Base-by-base conservation (phyloP, 2,888 invertebrate species). In the Trypoxylon attenuatum region DNA sequence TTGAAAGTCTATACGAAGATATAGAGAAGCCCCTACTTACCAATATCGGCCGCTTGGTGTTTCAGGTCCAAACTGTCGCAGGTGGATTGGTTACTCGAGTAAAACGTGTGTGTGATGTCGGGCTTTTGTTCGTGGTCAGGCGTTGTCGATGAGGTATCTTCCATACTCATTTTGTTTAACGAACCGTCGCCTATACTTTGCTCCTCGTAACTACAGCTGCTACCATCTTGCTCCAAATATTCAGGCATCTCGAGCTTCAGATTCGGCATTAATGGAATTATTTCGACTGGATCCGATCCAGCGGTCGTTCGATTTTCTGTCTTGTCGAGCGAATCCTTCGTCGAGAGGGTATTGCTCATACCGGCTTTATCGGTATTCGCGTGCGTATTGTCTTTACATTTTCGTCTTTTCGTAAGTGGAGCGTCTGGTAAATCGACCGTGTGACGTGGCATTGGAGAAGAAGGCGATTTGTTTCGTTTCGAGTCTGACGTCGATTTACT, bases 181-280 rank as follows among this genome's bases (percentile, higher is more conserved):
- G 86, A 78, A 64, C 71, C 79, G 51, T 86, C 87, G 6, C 82
- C 84, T 45, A 81, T 71, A 68, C 81, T 84, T 66, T 86, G 87
- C 56, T 86, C 87, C 43, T 87, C 87, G 56, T 87, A 87, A 80
- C 87, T 87, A 82, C 87, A 87, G 79, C 87, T 87, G 72, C 87
- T 87, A 42, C 87, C 87, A 62, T 87, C 87, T 67, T 86, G 87
- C 71, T 90, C 90, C 69, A 89, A 86, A 72, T 90, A 90, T 72
- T 90, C 90, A 16, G 90, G 90, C 85, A 90, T 89, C 78, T 90
- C 90, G 82, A 90, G 82, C 82, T 90, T 90, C 15, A 90, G 86
- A 59, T 88, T 87, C 65, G 89, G 87, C 84, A 89, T 85, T 2
- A 87, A 78, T n/a, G 87, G 87, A 63, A 87, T 87, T 69, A 87